Base-by-base conservation (phyloP, 2,888 invertebrate species). In the Drosophila acutilabella region DNA sequence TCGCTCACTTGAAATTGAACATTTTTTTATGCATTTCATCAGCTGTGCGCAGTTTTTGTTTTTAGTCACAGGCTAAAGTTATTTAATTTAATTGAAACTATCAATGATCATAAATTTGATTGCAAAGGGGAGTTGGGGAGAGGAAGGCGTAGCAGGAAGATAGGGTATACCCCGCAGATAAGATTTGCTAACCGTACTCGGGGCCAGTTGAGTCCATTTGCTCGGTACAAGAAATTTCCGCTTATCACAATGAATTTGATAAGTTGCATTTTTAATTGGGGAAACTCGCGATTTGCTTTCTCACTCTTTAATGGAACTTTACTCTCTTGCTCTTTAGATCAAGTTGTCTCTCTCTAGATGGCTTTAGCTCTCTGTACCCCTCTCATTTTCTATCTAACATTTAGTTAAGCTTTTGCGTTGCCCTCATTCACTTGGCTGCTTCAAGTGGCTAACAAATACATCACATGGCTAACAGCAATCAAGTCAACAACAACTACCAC, bases 401-500 rank as follows among this genome's bases (percentile, higher is more conserved):
- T 16, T 13, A 20, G 13, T 42, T n/a, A 30, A 18, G n/a, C 59
- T 23, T 16, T 48, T 41, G 48, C 16, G 47, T 44, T 78, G 79
- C 53, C 74, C 69, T 45, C 56, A 74, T 68, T 79, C 61, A 74
- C 26, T 64, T 71, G 71, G 40, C 61, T 57, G 6, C 11, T 20
- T 64, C 68, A 67, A 67, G 71, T 68, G 77, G 56, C 67, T 57
- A 62, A 59, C 75, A 75, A 74, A 70, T 64, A 59, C 62, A 62
- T 78, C 74, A 64, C 62, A 78, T 78, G 78, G 52, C 50, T 51
- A 53, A 73, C 77, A 73, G 59, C 54, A 57, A 54, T 38, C 38
- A 30, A 30, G 44, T 18, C 13, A 42, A 10, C 50, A 42, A n/a
- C 47, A 13, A 13, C 6, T 7, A 23, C 23, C 33, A 52, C 42